Evolutionary conservation across 2,113 vertebrate genomes (phyloP).

Genomic region (Piaya cayana): DNA sequence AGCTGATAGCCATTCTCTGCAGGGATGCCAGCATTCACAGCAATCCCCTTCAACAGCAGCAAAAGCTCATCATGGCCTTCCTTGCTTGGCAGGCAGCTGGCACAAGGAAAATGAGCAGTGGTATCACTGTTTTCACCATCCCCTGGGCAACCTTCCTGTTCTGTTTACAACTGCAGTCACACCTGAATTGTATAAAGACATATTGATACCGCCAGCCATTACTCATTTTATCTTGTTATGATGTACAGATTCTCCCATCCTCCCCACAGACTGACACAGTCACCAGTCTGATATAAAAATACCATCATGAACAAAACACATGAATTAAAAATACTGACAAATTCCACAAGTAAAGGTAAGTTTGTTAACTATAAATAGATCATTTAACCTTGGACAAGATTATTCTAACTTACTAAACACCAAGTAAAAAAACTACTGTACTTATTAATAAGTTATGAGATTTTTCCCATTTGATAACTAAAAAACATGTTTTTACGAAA

Average conservation of each 20-base stretch:
- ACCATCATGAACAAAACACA: background rate
- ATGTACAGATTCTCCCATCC: background rate
- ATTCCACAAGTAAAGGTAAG: background rate
- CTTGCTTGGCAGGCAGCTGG: background rate
- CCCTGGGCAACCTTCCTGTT: background rate
- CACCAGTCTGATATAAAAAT: background rate
- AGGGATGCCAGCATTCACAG: background rate
- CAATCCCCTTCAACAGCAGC: background rate
- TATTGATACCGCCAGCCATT: accelerated
- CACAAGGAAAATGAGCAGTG: background rate
- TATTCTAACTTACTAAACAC: background rate
- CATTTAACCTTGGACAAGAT: background rate
- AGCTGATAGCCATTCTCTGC: background rate
- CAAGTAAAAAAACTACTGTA: background rate
- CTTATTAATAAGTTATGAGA: background rate
- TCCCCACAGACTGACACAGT: background rate
- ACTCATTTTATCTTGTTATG: background rate
- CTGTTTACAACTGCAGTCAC: background rate
- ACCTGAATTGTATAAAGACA: background rate
- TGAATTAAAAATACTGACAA: background rate
- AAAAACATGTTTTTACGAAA: background rate
- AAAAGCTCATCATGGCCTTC: background rate
- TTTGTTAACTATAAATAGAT: background rate
- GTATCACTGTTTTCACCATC: background rate
- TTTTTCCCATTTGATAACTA: background rate